phyloP scores from a whole-genome alignment of 2,888 invertebrate species.

The Eristalis pertinax region DNA sequence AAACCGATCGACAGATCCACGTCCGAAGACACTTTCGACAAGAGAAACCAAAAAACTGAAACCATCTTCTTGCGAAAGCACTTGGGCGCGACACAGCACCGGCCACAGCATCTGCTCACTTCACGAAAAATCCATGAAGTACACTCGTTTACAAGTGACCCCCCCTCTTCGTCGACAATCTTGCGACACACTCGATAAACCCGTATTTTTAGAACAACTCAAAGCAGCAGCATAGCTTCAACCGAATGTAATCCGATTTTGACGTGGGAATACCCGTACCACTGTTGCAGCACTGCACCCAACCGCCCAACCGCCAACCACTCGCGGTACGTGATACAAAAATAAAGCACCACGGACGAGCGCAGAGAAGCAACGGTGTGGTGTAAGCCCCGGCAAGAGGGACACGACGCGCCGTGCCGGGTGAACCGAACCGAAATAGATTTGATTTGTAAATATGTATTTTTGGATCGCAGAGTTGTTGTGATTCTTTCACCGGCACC shows the following conservation, averaged over 20 bases:
- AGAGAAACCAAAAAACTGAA: no score
- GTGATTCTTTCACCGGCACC: constrained; percentile 21
- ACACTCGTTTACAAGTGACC: not conserved
- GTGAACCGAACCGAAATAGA: constrained; percentile 47
- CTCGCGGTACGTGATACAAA: constrained; percentile 9
- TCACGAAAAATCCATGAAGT: not conserved
- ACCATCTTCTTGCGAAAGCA: no score
- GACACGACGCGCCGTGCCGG: not conserved
- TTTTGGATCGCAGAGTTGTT: constrained; percentile 39
- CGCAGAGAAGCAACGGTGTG: not conserved
- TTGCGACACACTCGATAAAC: constrained; percentile 4
- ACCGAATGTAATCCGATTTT: constrained; percentile 24
- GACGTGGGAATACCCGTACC: not conserved
- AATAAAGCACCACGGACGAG: constrained; percentile 19
- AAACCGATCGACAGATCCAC: no score
- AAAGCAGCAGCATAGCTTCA: not conserved
- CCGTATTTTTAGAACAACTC: not conserved
- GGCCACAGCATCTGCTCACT: not conserved
- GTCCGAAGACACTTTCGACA: no score
- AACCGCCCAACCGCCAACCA: constrained; percentile 7
- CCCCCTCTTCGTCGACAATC: not conserved
- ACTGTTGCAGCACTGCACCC: constrained; percentile 9
- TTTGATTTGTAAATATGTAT: constrained; percentile 55
- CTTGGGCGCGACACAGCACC: no score
- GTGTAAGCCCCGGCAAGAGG: not conserved